Base-by-base conservation (phyloP, 2,797 vertebrate species). In the Carcharodon carcharias region DNA sequence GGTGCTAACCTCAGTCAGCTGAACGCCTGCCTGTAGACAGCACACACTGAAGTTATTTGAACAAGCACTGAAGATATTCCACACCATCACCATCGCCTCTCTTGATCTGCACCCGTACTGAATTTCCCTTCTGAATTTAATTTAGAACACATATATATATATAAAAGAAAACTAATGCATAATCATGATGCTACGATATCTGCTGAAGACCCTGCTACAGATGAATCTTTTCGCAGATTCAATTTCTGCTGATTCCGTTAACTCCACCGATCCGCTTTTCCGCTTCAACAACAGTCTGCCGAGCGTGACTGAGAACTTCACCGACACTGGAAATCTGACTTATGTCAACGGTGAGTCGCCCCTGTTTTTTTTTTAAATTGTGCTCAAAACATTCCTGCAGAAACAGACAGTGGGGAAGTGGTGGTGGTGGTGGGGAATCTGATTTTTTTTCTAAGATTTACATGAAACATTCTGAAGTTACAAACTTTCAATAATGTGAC, bases 161-260 rank as follows among this genome's bases (percentile, higher is more conserved):
- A 56, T 56, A 88, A 67, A 93, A 21, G 40, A 40, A 93, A 67
- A 21, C 91, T 93, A 93, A 93, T 93, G 91, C 65, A 65, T 93
- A 67, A 93, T 96, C 97, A 97, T 97, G 97, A 99, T 99, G 99
- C 98, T 99, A 98, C 99, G 99, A 96, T 99, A 99, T 97, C 98
- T 99, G 97, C 98, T 99, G 96, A 99, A 99, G 97, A 99, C 99
- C 85, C 98, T 99, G 96, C 98, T 99, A 97, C 99, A 99, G 98
- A 99, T 99, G 99, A 99, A 99, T 97, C 98, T 99, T 96, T 99
- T 99, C 97, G 99, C 98, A 0, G 99, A 99, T 97, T 99, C 98
- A 88, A 96, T 99, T 96, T 97, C 97, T 67, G 97, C 98, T 0
- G 98, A 98, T 96, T 96, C 97, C 3, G 97, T 98, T 96, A 99